Evolutionary conservation across 1,140 invertebrate genomes (phyloP).

Genomic region (Alviniconcha marisindica): DNA sequence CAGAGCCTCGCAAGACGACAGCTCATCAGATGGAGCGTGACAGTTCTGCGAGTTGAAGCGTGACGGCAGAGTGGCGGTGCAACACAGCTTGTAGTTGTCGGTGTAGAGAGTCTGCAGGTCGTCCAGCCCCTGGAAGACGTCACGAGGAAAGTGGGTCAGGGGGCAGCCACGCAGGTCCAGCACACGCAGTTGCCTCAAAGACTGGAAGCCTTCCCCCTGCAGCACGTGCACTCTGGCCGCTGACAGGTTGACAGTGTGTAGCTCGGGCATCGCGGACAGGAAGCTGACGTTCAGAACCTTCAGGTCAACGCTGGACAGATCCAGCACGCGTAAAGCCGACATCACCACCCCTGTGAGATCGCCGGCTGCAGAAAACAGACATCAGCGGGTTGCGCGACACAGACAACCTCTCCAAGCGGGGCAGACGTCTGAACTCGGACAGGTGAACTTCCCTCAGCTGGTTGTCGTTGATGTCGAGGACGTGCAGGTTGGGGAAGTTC

Average conservation of each 20-base stretch:
- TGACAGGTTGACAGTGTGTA: too few relatives aligned
- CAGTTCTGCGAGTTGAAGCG: conserved; percentile 47
- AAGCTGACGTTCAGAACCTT: too few relatives aligned
- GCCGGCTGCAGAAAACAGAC: background rate
- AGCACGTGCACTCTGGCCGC: too few relatives aligned
- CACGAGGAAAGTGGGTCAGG: conserved; percentile 27
- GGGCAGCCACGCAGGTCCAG: conserved; percentile 44
- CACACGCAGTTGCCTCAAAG: background rate
- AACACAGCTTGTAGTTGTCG: conserved; percentile 55
- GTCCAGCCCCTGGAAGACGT: conserved; percentile 43
- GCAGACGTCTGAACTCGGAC: background rate
- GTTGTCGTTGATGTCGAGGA: conserved; percentile 31
- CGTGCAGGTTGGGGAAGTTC: conserved; percentile 12
- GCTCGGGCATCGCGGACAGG: too few relatives aligned
- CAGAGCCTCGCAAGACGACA: conserved; percentile 58
- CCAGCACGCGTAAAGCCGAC: too few relatives aligned
- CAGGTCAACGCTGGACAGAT: too few relatives aligned
- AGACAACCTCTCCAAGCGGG: conserved; percentile 11
- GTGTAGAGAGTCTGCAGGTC: conserved; percentile 44
- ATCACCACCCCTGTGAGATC: too few relatives aligned
- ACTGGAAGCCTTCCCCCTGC: conserved; percentile 10
- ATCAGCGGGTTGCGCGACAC: conserved; percentile 21
- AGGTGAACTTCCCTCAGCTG: conserved; percentile 1
- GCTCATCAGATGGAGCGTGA: conserved; percentile 46
- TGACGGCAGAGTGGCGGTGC: conserved; percentile 37